Evolutionary conservation across 2,888 invertebrate species (phyloP), one percentile per base, ranked within the genome.

Genomic region (Mythimna albipuncta): DNA sequence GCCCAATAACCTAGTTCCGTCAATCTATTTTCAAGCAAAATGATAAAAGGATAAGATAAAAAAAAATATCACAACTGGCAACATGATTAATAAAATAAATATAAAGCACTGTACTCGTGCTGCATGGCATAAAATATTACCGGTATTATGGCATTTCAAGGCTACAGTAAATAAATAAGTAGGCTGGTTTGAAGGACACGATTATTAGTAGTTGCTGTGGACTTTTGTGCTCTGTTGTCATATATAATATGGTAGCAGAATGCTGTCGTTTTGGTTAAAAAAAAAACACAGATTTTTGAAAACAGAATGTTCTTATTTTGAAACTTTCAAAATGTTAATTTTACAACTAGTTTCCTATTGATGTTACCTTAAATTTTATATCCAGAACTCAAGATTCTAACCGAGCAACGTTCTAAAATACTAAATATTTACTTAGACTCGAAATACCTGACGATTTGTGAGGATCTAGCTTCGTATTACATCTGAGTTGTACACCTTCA

Each of bases 1-100:
- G 75, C 81, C 84, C 77, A 85, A 72, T 85, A 77, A 85, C 85
- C 85, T 77, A 85, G 35, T 77, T 85, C 69, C 69, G 75, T 84
- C 85, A 82, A 85, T 80, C 79, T 73, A 75, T 79, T 79, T 71
- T 71, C 72, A 77, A 76, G 72, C 62, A 59, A 62, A 35, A 9
- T 68, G 83, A 82, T 85, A 85, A 76, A 58, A 41, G 32, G 78
- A 85, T 85, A 72, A 84, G 77, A 77, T 77, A 73, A 69, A 59
- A 79, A 59, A 72, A 54, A 13, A 75, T 76, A 76, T 83, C 77
- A 54, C 57, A 41, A 61, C 41, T 41, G 61, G 61, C 41, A 57
- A 69, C 11, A 62, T 58, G 55, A 71, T 82, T 64, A 78, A 71
- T 64, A 63, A 62, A 81, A 77, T 75, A 64, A 77, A 77, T 64